Evolutionary conservation across 2,888 invertebrate species (phyloP).

Genomic region (Blastobasis adustella): DNA sequence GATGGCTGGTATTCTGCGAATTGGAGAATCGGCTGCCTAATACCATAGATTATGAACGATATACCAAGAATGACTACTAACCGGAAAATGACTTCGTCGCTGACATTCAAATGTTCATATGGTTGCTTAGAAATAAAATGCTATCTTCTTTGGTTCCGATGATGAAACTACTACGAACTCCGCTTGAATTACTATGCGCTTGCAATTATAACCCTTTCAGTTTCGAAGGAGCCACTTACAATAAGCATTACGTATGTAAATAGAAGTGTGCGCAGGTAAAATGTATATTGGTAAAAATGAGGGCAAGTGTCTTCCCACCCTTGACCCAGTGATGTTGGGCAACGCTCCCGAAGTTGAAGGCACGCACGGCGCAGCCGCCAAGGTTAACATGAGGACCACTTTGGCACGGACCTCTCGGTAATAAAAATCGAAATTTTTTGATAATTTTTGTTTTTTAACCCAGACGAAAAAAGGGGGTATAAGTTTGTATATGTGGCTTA

Average conservation of each 20-base stretch:
- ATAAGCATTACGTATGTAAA: background rate
- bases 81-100: constrained; percentile 22
- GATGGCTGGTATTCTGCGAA: constrained; percentile 26
- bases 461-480: too few relatives aligned
- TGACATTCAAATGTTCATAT: constrained; percentile 9
- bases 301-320: constrained; percentile 55
- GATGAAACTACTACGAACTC: too few relatives aligned
- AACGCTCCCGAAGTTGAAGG: constrained; percentile 31
- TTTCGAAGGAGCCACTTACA: background rate
- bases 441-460: too few relatives aligned
- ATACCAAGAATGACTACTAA: background rate
- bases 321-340: constrained; percentile 59
- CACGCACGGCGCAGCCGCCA: constrained; percentile 16
- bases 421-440: too few relatives aligned
- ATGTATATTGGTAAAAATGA: constrained; percentile 54
- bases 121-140: constrained; percentile 6
- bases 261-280: constrained; percentile 29
- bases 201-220: too few relatives aligned
- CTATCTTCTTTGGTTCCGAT: too few relatives aligned
- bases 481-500: too few relatives aligned
- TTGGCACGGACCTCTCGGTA: too few relatives aligned
- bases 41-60: too few relatives aligned
- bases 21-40: constrained; percentile 2
- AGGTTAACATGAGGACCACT: constrained; percentile 24
- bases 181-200: too few relatives aligned